Evolutionary conservation across 2,113 vertebrate genomes (phyloP).

Genomic region (Oryzias woworae): DNA sequence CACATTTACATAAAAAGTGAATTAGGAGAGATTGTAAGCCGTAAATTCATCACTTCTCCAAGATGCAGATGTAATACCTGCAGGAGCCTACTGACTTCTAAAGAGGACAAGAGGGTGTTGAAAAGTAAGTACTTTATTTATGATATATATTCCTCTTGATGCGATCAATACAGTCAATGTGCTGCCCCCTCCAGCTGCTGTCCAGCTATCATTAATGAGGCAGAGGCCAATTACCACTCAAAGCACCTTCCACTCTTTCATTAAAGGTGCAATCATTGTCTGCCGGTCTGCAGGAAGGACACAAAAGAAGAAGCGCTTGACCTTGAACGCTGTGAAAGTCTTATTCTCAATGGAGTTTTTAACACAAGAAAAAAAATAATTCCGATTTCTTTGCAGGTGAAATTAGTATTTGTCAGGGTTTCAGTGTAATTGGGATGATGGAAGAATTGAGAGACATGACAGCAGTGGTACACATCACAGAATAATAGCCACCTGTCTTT

Average conservation of each 20-base stretch:
- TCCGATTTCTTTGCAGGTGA: conserved; percentile 7
- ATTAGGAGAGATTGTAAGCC: conserved; percentile 47
- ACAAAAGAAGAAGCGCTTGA: conserved; percentile 36
- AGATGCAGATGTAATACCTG: conserved; percentile 12
- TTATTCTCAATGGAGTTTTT: conserved; percentile 11
- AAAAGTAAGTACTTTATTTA: conserved; percentile 27
- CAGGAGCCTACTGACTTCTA: neutral
- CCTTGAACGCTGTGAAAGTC: conserved; percentile 22
- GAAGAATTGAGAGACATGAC: conserved; percentile 19
- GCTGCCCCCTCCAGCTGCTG: conserved; percentile 47
- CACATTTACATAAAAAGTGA: conserved; percentile 46
- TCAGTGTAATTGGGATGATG: conserved; percentile 46
- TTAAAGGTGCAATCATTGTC: conserved; percentile 43
- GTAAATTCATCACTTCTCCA: conserved; percentile 18
- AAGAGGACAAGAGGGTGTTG: conserved; percentile 9
- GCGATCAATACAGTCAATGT: conserved; percentile 52
- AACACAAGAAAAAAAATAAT: neutral
- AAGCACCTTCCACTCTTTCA: conserved; percentile 29
- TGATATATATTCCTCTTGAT: conserved; percentile 28
- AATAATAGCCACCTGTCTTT: conserved; percentile 20
- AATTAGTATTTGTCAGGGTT: conserved; percentile 23
- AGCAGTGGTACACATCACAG: conserved; percentile 31
- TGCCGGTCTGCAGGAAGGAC: conserved; percentile 14
- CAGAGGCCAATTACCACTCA: conserved; percentile 40
- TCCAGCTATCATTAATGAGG: conserved; percentile 57